These are phyloP conservation scores for Crossaster papposus DNA, from an alignment of 53 echinoderm and acorn worm species.

Conservation along the genomic window DNA sequence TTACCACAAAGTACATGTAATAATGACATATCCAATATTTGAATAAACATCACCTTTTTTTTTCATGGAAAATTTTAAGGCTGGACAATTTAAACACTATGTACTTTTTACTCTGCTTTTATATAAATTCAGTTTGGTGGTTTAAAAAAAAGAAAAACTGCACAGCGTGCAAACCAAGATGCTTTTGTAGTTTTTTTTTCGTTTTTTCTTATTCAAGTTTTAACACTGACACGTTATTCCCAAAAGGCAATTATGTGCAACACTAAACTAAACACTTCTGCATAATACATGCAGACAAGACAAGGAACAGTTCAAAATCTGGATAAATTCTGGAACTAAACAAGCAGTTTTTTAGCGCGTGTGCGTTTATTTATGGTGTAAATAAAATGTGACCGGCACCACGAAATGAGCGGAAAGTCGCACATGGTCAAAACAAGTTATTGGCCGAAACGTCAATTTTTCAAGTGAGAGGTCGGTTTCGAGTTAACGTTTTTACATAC, in stretches of 20 bases:
- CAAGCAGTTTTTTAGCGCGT: conserved; percentile 49
- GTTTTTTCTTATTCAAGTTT: background rate
- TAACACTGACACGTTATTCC: conserved; percentile 16
- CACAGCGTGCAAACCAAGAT: conserved; percentile 28
- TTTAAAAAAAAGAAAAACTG: background rate
- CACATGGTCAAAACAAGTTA: too few species aligned
- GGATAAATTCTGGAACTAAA: conserved; percentile 54
- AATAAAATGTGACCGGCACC: too few species aligned
- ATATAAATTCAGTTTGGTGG: background rate
- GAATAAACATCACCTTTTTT: background rate
- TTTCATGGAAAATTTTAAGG: background rate
- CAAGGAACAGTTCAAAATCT: conserved; percentile 10
- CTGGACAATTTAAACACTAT: background rate
- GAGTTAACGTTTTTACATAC: too few species aligned
- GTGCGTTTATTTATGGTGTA: too few species aligned
- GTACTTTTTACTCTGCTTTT: background rate
- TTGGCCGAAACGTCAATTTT: too few species aligned
- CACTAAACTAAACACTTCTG: conserved; percentile 26
- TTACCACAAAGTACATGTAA: background rate
- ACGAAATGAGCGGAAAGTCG: too few species aligned
- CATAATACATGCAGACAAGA: conserved; percentile 46
- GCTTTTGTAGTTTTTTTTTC: background rate
- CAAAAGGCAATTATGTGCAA: conserved; percentile 43
- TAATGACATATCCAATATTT: too few species aligned
- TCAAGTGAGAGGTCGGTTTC: too few species aligned